A percentile compares a stretch with the other conserved stretches of the same genome.
phyloP scores from a whole-genome alignment of 2,113 vertebrate species.

The Gnathochromis pfefferi region DNA sequence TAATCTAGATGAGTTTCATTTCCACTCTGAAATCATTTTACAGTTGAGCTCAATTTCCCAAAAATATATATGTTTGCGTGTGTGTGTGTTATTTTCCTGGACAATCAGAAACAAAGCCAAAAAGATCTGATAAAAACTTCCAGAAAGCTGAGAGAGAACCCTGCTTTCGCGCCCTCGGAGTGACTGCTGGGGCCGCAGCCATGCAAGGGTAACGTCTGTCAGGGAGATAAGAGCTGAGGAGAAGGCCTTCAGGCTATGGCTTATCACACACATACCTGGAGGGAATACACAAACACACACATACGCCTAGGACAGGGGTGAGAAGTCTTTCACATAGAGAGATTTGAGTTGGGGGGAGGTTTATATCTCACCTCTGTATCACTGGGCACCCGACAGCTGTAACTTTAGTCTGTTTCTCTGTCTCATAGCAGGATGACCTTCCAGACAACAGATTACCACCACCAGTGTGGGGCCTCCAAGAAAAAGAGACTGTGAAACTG shows the following conservation, averaged over 20 bases:
- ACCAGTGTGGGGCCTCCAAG: background rate
- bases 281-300: background rate
- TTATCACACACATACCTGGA: slow-evolving; percentile 27
- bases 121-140: background rate
- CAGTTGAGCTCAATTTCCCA: background rate
- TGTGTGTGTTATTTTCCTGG: background rate
- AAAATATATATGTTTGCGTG: background rate
- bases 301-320: background rate
- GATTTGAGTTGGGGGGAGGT: slow-evolving; percentile 1
- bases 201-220: slow-evolving; percentile 30
- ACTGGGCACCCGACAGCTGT: background rate
- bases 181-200: background rate
- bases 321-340: background rate
- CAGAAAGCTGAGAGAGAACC: background rate
- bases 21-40: background rate
- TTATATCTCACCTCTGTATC: slow-evolving; percentile 29
- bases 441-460: slow-evolving; percentile 12
- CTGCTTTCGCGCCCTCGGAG: background rate
- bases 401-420: slow-evolving; percentile 4
- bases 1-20: background rate
- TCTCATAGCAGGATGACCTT: slow-evolving; percentile 17
- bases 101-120: slow-evolving; percentile 4
- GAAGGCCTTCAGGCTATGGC: slow-evolving; percentile 11
- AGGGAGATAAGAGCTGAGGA: slow-evolving; percentile 44
- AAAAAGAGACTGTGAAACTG: background rate